phyloP scores from a whole-genome alignment of 2,888 invertebrate species.

The Drosophila recens region DNA sequence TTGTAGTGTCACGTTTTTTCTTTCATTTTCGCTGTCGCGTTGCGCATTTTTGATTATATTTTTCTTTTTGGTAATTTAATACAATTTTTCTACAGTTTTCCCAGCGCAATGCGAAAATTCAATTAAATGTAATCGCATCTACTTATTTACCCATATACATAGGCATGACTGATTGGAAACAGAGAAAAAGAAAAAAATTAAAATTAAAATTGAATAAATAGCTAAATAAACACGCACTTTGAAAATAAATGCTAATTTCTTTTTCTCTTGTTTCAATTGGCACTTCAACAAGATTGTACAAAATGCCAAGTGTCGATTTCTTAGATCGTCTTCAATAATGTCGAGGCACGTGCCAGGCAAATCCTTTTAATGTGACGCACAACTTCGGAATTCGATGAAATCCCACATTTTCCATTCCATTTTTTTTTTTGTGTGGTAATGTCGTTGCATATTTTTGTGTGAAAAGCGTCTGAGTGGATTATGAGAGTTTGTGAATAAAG shows the following conservation, averaged over 20 bases:
- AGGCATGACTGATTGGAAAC: constrained; percentile 70
- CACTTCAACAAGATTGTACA: constrained; percentile 33
- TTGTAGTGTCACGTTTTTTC: constrained; percentile 72
- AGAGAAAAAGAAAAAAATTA: constrained; percentile 13
- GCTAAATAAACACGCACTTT: constrained; percentile 73
- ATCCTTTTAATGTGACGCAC: constrained; percentile 79
- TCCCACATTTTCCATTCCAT: not conserved
- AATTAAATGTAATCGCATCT: constrained; percentile 84
- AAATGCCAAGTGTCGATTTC: constrained; percentile 30
- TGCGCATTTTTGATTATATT: constrained; percentile 68
- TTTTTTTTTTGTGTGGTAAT: not conserved
- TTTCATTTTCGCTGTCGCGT: constrained; percentile 34
- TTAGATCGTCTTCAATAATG: constrained; percentile 27
- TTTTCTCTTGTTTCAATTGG: constrained; percentile 58
- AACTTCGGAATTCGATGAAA: constrained; percentile 57
- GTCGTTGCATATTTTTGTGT: not conserved
- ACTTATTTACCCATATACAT: constrained; percentile 55
- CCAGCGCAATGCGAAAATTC: constrained; percentile 62
- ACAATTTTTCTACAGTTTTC: constrained; percentile 47
- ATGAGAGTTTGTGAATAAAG: constrained; percentile 15
- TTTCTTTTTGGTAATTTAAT: constrained; percentile 67
- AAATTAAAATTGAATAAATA: constrained; percentile 76
- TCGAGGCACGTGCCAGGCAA: constrained; percentile 65
- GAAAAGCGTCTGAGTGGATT: constrained; percentile 25
- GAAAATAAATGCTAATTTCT: constrained; percentile 74